Base-by-base conservation (phyloP, 2,888 invertebrate species). In the Drosophila merina region DNA sequence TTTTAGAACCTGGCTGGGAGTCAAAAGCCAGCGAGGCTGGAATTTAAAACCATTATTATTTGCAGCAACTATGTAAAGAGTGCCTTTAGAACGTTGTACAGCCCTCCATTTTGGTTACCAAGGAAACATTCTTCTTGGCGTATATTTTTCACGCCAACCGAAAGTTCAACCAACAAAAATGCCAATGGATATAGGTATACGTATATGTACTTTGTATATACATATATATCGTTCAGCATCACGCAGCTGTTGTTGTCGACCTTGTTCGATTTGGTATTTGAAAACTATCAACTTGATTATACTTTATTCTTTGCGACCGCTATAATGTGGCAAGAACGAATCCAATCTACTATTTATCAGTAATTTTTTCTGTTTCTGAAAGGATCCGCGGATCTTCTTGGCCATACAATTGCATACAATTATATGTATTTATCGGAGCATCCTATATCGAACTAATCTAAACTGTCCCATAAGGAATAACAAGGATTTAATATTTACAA, bases 131-230 rank as follows among this genome's bases (percentile, higher is more conserved):
- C 79, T 79, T 85, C 40, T 42, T 85, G 86, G 86, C 79, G 6
- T 45, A 85, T 85, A 86, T 84, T 72, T 73, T 82, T 81, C 62
- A 76, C 74, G 82, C 84, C 85, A 87, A 83, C 82, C 85, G 88
- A 82, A 87, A 77, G 79, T 68, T 76, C 81, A 69, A 68, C 10
- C 81, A 72, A 68, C 10, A 44, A 47, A 33, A 45, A 33, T 33
- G 68, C 47, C 59, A 49, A 47, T 47, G 28, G 47, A 38, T 45
- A 33, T 40, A 51, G 20, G 20, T 20, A 20, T 20, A 20, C 20
- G 20, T 68, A 47, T 31, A 44, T 62, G 30, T 51, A 33, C 38
- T 4, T 31, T 47, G 5, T 36, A 42, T 48, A 26, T 36, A 12
- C 47, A 5, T 48, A 12, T 8, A 9, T 36, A 30, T 48, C 58